Evolutionary conservation across 2,797 vertebrate species (phyloP).

Genomic region (Pipistrellus kuhlii): DNA sequence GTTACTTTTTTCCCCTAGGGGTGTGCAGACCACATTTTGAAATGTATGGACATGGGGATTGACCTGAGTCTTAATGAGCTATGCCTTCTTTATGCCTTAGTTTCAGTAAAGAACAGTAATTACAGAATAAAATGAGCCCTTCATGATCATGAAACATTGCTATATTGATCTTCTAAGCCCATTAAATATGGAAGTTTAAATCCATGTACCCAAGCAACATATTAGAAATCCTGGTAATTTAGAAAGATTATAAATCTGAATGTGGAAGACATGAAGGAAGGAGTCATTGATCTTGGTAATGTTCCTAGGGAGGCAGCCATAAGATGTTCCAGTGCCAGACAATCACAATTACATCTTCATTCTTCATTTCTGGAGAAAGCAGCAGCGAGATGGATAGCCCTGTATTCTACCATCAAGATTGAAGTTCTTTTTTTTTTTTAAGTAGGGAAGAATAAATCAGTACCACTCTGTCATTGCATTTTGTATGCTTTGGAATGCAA

Average conservation of each 20-base stretch:
- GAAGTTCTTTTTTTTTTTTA: neutral
- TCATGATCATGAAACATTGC: constrained; percentile 70
- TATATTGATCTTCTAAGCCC: constrained; percentile 76
- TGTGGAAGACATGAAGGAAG: neutral
- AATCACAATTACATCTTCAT: constrained; percentile 6
- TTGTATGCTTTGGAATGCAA: neutral
- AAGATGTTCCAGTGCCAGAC: neutral
- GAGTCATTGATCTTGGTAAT: constrained; percentile 40
- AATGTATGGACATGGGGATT: constrained; percentile 59
- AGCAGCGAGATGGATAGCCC: constrained; percentile 6
- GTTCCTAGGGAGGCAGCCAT: neutral
- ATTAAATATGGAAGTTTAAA: constrained; percentile 81
- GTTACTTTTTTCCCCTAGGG: constrained; percentile 21
- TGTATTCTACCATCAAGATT: neutral
- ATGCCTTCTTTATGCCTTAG: constrained; percentile 73
- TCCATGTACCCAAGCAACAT: constrained; percentile 61
- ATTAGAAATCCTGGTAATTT: constrained; percentile 71
- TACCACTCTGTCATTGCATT: neutral
- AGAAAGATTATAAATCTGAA: constrained; percentile 58
- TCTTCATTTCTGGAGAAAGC: constrained; percentile 34
- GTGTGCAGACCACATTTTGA: constrained; percentile 76
- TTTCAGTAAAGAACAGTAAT: constrained; percentile 81
- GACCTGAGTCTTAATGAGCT: constrained; percentile 77
- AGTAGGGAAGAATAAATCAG: neutral
- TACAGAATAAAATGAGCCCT: constrained; percentile 76